Evolutionary conservation across 2,797 vertebrate species (phyloP), one percentile per base, ranked within the genome.

Genomic region (Otolemur crassicaudatus): DNA sequence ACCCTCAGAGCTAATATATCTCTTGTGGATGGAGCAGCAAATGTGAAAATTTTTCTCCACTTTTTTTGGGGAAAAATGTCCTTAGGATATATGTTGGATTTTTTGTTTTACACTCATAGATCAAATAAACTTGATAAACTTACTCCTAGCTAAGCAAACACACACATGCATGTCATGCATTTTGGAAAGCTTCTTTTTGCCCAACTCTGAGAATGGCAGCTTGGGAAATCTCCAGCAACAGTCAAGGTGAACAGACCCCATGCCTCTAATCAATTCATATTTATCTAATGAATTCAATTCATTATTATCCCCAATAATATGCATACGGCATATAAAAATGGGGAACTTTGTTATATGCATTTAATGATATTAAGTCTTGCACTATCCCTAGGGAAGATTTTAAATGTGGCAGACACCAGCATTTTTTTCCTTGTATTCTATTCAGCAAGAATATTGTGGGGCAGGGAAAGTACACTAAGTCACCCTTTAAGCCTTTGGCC

Each of bases 31-130:
- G 37, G 77, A 87, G n/a, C 37, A 58, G 77, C 49, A 53, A 96
- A 95, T 87, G 72, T 49, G 65, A 89, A 63, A 61, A 70, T 79
- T 94, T 93, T 81, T 75, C 89, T 88, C 75, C 80, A 93, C 14
- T 94, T 94, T 89, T 67, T 91, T 75, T 79, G 34, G 76, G 31
- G 5, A 43, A 90, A 81, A 90, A 81, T 58, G 25, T 40, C 65
- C 40, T 91, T 82, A 83, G 80, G 82, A 31, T 89, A 73, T 37
- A 65, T 70, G 23, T 53, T 11, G 58, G 5, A 40, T 31, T 58
- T 69, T 90, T 90, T 82, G 60, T 53, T 95, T 81, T 81, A 61
- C 90, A 58, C 83, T 85, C 31, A 58, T 12, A 76, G 49, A 53
- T 53, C 29, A 87, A 85, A 65, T 79, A 87, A 73, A 77, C 31